These are phyloP conservation scores for Empis livida DNA, from an alignment of 2,888 invertebrate species.

Conservation along the genomic window DNA sequence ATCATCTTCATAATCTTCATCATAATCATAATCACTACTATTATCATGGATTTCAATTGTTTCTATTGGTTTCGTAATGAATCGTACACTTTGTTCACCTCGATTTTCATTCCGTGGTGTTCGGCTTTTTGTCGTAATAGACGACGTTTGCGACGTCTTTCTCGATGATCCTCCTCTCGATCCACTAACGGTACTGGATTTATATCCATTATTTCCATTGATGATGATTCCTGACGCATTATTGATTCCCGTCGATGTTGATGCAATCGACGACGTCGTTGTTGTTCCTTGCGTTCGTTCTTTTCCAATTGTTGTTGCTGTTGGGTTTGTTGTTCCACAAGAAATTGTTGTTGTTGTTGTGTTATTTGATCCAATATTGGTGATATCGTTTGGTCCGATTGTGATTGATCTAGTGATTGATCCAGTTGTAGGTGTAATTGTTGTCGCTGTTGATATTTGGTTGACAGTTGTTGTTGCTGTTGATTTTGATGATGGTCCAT, in stretches of 20 bases:
- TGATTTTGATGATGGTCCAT: neutral
- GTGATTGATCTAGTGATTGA: neutral
- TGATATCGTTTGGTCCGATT: neutral
- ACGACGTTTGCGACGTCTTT: constrained; percentile 2
- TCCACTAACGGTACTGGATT: neutral
- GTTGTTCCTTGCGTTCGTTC: neutral
- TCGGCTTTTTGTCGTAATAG: constrained; percentile 6
- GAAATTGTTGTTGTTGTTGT: no score
- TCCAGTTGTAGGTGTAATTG: neutral
- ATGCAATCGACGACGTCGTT: neutral
- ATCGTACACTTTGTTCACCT: constrained; percentile 11
- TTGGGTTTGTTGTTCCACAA: neutral
- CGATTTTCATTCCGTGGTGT: constrained; percentile 8
- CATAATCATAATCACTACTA: neutral
- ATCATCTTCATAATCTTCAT: neutral
- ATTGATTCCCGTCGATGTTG: neutral
- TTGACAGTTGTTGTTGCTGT: neutral
- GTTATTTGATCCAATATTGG: no score
- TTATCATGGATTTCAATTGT: constrained; percentile 3
- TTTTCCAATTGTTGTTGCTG: neutral
- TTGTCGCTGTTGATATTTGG: neutral
- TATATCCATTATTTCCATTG: no score
- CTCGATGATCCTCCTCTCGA: neutral
- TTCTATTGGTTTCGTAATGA: constrained; percentile 10
- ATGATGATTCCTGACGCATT: neutral